These are phyloP conservation scores for Hypsopygia costalis DNA, from an alignment of 2,888 invertebrate genomes.

Conservation along the genomic window DNA sequence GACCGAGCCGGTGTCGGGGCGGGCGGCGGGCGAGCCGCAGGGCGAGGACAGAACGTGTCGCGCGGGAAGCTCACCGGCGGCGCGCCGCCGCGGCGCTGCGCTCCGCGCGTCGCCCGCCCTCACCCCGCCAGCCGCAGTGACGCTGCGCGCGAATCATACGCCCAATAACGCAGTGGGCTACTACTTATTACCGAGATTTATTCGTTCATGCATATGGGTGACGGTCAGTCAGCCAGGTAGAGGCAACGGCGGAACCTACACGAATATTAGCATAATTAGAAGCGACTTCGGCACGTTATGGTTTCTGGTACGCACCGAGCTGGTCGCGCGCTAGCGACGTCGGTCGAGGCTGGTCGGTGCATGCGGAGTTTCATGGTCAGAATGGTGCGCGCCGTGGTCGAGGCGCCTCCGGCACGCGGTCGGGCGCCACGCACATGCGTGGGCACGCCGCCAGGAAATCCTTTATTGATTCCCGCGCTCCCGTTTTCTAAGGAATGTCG, in stretches of 20 bases:
- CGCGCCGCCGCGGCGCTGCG: slow-evolving; percentile 40
- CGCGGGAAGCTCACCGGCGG: slow-evolving; percentile 35
- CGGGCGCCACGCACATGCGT: slow-evolving; percentile 74
- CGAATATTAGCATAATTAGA: slow-evolving; percentile 19
- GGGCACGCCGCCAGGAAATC: slow-evolving; percentile 79
- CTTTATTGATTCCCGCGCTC: slow-evolving; percentile 80
- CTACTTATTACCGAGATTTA: slow-evolving; percentile 74
- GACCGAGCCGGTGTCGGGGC: slow-evolving; percentile 37
- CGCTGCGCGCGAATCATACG: slow-evolving; percentile 78
- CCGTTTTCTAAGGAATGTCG: slow-evolving; percentile 75
- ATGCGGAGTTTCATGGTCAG: slow-evolving; percentile 23
- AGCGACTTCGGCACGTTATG: neutral
- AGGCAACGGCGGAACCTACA: slow-evolving; percentile 21
- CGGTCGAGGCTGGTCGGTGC: slow-evolving; percentile 16
- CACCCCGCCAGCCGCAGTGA: slow-evolving; percentile 64
- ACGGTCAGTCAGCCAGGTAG: slow-evolving; percentile 48
- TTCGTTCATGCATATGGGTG: slow-evolving; percentile 63
- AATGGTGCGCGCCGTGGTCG: slow-evolving; percentile 20
- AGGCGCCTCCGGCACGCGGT: slow-evolving; percentile 13
- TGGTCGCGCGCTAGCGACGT: slow-evolving; percentile 16
- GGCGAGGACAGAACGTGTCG: slow-evolving; percentile 51
- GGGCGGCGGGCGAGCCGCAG: slow-evolving; percentile 51
- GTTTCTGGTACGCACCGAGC: slow-evolving; percentile 12
- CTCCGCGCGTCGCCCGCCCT: slow-evolving; percentile 32
- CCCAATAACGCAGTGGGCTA: slow-evolving; percentile 72